Evolutionary conservation across 2,797 vertebrate species (phyloP).

Genomic region (Chaunax sp.): DNA sequence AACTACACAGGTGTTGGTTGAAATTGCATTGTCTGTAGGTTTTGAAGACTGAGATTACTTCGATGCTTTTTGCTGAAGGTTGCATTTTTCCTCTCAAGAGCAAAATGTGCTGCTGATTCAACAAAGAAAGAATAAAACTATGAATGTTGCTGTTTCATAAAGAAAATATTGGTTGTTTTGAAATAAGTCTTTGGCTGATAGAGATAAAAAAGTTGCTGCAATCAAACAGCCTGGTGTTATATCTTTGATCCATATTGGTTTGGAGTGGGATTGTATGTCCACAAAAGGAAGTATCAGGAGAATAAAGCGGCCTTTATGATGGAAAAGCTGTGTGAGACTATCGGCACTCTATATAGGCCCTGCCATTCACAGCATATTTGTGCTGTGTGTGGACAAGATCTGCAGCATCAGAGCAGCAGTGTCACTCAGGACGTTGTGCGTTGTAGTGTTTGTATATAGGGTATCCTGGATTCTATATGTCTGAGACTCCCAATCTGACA

Average conservation of each 20-base stretch:
- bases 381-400: constrained; percentile 23
- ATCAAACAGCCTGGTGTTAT: not conserved
- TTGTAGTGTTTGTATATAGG: not conserved
- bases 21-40: not conserved
- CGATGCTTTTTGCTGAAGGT: not conserved
- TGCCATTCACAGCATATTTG: too few species aligned
- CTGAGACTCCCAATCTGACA: not conserved
- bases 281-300: constrained; percentile 18
- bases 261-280: constrained; percentile 6
- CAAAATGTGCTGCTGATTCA: constrained; percentile 6
- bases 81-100: constrained; percentile 7
- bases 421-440: not conserved
- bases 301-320: constrained; percentile 12
- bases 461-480: not conserved
- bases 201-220: too few species aligned
- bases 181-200: not conserved
- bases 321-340: constrained; percentile 32
- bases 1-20: constrained; percentile 3
- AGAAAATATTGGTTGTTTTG: not conserved
- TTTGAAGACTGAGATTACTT: not conserved
- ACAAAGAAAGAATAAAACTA: not conserved
- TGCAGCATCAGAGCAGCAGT: constrained; percentile 30
- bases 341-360: constrained; percentile 5
- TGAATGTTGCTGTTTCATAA: not conserved
- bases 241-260: constrained; percentile 1